phyloP scores from a whole-genome alignment of 2,797 vertebrate species.

The Vultur gryphus region DNA sequence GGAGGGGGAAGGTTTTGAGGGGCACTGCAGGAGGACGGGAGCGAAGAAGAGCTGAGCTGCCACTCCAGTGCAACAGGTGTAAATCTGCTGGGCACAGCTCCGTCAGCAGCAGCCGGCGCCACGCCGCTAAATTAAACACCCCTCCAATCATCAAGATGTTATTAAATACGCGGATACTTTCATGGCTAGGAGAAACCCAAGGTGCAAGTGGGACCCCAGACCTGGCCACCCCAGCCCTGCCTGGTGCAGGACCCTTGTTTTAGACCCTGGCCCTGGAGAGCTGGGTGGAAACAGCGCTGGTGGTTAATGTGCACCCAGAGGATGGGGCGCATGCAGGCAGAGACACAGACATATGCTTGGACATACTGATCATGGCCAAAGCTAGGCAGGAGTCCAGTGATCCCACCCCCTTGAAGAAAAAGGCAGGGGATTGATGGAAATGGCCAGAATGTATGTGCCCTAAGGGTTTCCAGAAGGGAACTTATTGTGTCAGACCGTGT shows the following conservation, averaged over 20 bases:
- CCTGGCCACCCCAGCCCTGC: not conserved
- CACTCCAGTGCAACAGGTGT: slow-evolving; percentile 16
- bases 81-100: slow-evolving; percentile 45
- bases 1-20: not conserved
- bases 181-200: not conserved
- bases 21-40: not conserved
- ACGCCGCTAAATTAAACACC: not conserved
- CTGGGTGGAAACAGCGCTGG: not conserved
- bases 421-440: not conserved
- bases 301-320: not conserved
- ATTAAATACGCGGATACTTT: not conserved
- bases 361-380: not conserved
- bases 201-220: not conserved
- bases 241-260: not conserved
- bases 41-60: not conserved
- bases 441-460: not conserved
- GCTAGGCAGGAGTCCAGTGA: not conserved
- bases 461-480: not conserved
- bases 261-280: rapidly evolving
- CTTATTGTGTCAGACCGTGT: not conserved
- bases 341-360: not conserved
- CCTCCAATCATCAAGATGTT: not conserved
- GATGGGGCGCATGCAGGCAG: not conserved
- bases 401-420: not conserved
- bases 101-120: not conserved